Conservation (phyloP, 2,113 vertebrate species). For the Hylia prasina region DNA sequence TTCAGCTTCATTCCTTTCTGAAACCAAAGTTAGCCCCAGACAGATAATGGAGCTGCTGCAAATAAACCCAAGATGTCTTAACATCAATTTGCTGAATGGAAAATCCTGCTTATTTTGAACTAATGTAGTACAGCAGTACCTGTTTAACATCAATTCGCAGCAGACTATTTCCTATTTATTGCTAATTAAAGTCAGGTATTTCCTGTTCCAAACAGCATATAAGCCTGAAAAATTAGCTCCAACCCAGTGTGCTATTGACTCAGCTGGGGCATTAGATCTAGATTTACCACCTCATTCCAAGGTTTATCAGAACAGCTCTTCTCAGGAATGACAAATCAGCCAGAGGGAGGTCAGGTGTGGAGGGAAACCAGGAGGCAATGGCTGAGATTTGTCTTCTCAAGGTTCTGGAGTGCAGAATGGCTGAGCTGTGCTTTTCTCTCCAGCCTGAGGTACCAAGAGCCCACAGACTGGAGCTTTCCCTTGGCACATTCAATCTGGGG, state of each 20-base stretch:
- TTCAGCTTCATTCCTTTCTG: background rate
- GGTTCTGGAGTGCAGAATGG: background rate
- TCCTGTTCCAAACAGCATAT: slow-evolving; percentile 60
- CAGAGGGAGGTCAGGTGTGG: background rate
- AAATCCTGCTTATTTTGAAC: slow-evolving; percentile 53
- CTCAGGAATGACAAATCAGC: background rate
- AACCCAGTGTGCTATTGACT: background rate
- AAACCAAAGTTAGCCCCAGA: background rate
- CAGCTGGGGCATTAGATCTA: background rate
- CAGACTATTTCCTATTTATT: slow-evolving; percentile 64
- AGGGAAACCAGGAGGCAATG: background rate
- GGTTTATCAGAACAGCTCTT: background rate
- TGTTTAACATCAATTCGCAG: slow-evolving; percentile 58
- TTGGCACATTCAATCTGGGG: background rate
- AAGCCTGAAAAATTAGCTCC: slow-evolving; percentile 18
- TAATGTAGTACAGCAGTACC: slow-evolving; percentile 53
- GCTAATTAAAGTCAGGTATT: slow-evolving; percentile 64
- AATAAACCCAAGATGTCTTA: slow-evolving; percentile 33
- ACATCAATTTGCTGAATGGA: slow-evolving; percentile 22
- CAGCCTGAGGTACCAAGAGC: background rate
- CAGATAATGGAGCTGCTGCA: background rate
- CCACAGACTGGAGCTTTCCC: background rate
- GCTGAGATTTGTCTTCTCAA: background rate
- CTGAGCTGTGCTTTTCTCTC: background rate
- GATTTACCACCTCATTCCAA: background rate